These are phyloP conservation scores for Liopterus haemorrhoidalis DNA, from an alignment of 2,888 invertebrate species.

Conservation along the genomic window DNA sequence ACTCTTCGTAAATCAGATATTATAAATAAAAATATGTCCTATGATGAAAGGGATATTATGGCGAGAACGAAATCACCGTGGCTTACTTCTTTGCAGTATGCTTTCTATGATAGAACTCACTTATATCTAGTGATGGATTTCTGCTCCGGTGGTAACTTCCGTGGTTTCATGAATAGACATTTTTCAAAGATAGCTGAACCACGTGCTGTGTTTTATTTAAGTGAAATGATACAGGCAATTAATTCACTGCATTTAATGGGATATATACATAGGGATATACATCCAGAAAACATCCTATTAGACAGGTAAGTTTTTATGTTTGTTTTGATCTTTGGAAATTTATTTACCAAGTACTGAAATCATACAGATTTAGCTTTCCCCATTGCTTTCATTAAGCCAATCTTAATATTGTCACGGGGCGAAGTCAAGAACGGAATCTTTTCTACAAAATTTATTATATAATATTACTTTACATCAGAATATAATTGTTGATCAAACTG, in stretches of 20 bases:
- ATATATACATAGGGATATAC: slow-evolving; percentile 80
- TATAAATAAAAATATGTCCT: slow-evolving; percentile 56
- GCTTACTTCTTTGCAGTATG: slow-evolving; percentile 77
- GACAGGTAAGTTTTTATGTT: slow-evolving; percentile 52
- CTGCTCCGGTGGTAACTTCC: slow-evolving; percentile 76
- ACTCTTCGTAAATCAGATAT: slow-evolving; percentile 64
- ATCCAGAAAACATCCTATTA: slow-evolving; percentile 78
- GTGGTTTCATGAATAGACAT: slow-evolving; percentile 63
- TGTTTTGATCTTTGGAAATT: too few species aligned
- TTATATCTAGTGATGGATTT: slow-evolving; percentile 83
- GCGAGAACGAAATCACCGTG: slow-evolving; percentile 64
- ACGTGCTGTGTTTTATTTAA: slow-evolving; percentile 73
- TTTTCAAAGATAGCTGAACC: slow-evolving; percentile 66
- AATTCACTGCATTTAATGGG: slow-evolving; percentile 74
- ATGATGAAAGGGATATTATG: slow-evolving; percentile 78
- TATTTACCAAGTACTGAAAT: too few species aligned
- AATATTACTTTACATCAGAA: too few species aligned
- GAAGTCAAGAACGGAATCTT: too few species aligned
- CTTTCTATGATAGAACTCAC: slow-evolving; percentile 71
- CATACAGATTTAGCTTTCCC: too few species aligned
- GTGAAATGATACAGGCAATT: slow-evolving; percentile 69
- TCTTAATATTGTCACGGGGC: too few species aligned
- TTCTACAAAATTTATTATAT: too few species aligned
- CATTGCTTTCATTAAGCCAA: too few species aligned
- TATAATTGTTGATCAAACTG: too few species aligned